Evolutionary conservation across 1,140 invertebrate species (phyloP), one percentile per base, ranked within the genome.

Genomic region (Atta cephalotes): DNA sequence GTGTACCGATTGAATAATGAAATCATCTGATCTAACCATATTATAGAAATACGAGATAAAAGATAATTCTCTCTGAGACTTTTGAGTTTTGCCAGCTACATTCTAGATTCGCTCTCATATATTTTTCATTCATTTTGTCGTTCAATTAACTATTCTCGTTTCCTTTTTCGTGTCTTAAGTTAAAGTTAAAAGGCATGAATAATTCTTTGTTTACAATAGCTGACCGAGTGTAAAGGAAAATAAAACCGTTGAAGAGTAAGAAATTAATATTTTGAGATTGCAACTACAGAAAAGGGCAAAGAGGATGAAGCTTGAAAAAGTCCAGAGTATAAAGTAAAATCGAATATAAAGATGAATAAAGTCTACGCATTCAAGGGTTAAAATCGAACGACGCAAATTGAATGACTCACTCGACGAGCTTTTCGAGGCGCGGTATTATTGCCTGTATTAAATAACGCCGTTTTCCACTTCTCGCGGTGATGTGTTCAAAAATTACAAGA

Each of bases 371-470:
- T 74, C 25, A 31, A 60, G 53, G 21, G n/a, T 82, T 49, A 49
- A 66, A 85, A 79, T 85, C 31, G 74, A 85, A 21, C 66, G 35
- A 71, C 79, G 80, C 70, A 39, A 31, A 39, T 25, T 21, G 45
- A 25, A 12, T 89, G 88, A 90, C 45, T 89, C 89, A 85, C 45
- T 49, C 68, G 25, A 18, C 25, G 74, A 76, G 74, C 31, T 78
- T 53, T 31, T 28, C n/a, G 39, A 39, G 45, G 72, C 10, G 28
- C 70, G 62, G 78, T n/a, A 16, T 85, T 84, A 85, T 74, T 82
- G 53, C 39, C 45, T 12, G 56, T 18, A 53, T 85, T 76, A 60
- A 79, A 85, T 66, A 85, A 85, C 60, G 31, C 9, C 49, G 31
- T 25, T 87, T 25, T 16, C n/a, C 28, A 7, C 21, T 35, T 25